These are phyloP conservation scores for Parauchenoglanis punctatus DNA, from an alignment of 2,797 vertebrate species.

Conservation along the genomic window DNA sequence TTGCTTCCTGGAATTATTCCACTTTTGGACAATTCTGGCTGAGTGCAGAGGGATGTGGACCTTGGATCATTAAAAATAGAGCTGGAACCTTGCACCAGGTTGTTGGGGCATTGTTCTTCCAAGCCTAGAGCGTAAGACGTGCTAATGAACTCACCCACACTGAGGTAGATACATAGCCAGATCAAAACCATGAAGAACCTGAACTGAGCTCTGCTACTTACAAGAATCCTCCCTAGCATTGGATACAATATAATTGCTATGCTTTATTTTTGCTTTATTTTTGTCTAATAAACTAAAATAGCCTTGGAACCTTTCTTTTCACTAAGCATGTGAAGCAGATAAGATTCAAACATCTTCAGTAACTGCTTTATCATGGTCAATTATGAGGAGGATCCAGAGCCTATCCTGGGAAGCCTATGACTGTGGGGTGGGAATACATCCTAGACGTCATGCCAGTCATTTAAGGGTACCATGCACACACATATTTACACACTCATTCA, in stretches of 20 bases:
- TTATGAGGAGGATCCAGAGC: not conserved
- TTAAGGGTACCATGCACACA: not conserved
- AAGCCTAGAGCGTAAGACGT: not conserved
- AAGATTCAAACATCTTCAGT: slow-evolving; percentile 49
- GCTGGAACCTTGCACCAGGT: slow-evolving; percentile 32
- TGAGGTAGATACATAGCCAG: slow-evolving; percentile 45
- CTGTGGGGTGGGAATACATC: slow-evolving; percentile 2
- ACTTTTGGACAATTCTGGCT: slow-evolving; percentile 43
- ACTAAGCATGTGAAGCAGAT: slow-evolving; percentile 76
- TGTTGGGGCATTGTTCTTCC: slow-evolving; percentile 42
- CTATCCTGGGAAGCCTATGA: not conserved
- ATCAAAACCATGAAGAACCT: slow-evolving; percentile 16
- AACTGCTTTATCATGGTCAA: not conserved
- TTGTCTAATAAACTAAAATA: slow-evolving; percentile 71
- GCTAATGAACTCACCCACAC: slow-evolving; percentile 10
- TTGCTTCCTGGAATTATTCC: slow-evolving; percentile 60
- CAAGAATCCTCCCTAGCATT: not conserved
- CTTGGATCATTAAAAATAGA: slow-evolving; percentile 58
- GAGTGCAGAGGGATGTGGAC: slow-evolving; percentile 35
- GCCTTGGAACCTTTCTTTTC: slow-evolving; percentile 42
- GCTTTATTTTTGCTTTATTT: not conserved
- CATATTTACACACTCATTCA: not conserved
- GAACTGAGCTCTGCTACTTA: not conserved
- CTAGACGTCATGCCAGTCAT: not conserved
- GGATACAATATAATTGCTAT: not conserved